Evolutionary conservation across 2,888 invertebrate genomes (phyloP), one percentile per base, ranked within the genome.

Genomic region (Helobdella robusta): DNA sequence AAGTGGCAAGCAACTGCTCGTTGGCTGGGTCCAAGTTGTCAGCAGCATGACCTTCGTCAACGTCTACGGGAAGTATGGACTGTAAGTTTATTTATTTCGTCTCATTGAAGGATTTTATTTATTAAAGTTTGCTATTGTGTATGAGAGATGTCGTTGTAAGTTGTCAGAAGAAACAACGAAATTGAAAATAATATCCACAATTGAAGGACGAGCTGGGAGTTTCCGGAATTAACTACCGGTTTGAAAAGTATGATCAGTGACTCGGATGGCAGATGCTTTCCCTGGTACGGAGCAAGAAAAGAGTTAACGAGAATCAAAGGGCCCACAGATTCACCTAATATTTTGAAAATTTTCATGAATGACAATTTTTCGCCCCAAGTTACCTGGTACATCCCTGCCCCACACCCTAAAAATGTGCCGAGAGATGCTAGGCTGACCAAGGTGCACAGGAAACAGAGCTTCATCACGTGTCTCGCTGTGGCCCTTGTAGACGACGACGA

Each of bases 1-100:
- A 11, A 74, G 75, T 36, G 70, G 73, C 18, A 75, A 77, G 65
- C 73, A 70, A 18, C 75, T 77, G 73, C 76, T 78, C 68, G 72
- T 79, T 18, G 79, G 79, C 2, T 79, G 79, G 79, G 78, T 79
- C n/a, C 79, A 79, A 67, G 77, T 78, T 0, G 79, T 79, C 68
- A 76, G 76, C 15, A 74, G 75, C 60, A 79, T 79, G 78, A 74
- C 73, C 58, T 79, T 79, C 69, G 74, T 75, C 66, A 79, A 79
- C 67, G 74, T 76, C 2, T 79, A 79, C 67, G 76, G 77, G 18
- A 70, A 74, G 40, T 75, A 76, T 35, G 79, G 79, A 73, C 73
- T 73, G 78, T 79, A 71, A 76, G 77, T 76, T 64, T 46, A 8
- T 23, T 35, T 54, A 30, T 23, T 35, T 25, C 20, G 20, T n/a